Evolutionary conservation across 2,113 vertebrate species (phyloP), one percentile per base, ranked within the genome.

Genomic region (Brachyhypopomus gauderio): DNA sequence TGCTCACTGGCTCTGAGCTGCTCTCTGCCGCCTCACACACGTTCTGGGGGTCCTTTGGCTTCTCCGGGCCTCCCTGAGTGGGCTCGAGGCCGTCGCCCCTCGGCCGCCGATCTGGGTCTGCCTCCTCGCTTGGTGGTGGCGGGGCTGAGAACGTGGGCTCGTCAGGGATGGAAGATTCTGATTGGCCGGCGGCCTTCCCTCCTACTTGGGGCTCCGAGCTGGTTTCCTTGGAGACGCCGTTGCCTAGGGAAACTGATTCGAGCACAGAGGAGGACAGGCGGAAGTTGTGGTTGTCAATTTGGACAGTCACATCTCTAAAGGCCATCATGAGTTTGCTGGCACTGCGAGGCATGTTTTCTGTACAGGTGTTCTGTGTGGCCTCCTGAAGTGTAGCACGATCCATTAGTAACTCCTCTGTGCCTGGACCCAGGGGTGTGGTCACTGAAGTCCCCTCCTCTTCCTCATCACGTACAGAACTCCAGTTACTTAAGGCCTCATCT

Each of bases 251-350:
- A 86, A 93, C 96, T 52, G 94, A 93, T 7, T 93, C 93, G 62
- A 94, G 89, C 72, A 94, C 92, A 85, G 98, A 95, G 0, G 98
- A 96, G 62, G 98, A 98, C 80, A 98, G 95, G 14, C 96, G 98
- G 90, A 98, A 97, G 87, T 97, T 99, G 86, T 97, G 96, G 91
- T 93, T 97, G 92, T 98, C 98, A 0, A 99, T 98, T 90, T 99
- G 98, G 79, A 99, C 97, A 0, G 97, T 99, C 85, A 99, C 98
- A 0, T 98, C 97, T 78, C 96, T 93, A 92, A 98, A 98, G 80
- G 97, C 98, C 98, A 98, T 98, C 93, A 99, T 97, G 83, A 99
- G 93, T 2, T 97, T 98, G 87, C 97, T 94, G 87, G 96, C 93
- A 63, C 96, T 96, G 83, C 94, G 96, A 16, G 96, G 93, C 74